Percentiles rank a stretch among this genome's conserved stretches.
phyloP scores from a whole-genome alignment of 2,888 invertebrate species.

The Diogma glabrata region DNA sequence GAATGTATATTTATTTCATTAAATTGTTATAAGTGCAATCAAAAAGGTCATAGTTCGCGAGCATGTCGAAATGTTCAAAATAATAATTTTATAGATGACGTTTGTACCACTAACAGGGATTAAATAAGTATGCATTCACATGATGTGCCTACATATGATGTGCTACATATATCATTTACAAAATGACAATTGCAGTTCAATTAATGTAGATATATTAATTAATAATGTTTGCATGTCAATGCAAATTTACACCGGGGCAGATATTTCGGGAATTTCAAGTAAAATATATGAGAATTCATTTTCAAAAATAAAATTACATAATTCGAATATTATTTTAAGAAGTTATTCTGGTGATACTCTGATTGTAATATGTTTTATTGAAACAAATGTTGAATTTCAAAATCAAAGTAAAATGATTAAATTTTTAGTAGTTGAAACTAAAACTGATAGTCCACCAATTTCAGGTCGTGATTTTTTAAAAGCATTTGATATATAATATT shows the following conservation, averaged over 20 bases:
- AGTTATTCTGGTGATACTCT: not conserved
- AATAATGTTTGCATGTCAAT: too few relatives aligned
- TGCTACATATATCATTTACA: too few relatives aligned
- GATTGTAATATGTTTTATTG: not conserved
- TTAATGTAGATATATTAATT: too few relatives aligned
- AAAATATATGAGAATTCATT: not conserved
- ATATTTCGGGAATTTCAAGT: not conserved
- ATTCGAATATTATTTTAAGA: not conserved
- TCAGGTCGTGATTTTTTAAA: too few relatives aligned
- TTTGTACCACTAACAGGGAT: too few relatives aligned
- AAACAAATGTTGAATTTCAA: not conserved
- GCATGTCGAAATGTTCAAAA: not conserved
- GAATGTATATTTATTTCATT: not conserved
- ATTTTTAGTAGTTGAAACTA: not conserved
- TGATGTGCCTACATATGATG: too few relatives aligned
- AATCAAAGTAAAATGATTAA: not conserved
- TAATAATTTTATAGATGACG: too few relatives aligned
- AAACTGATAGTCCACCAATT: too few relatives aligned
- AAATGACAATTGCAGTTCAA: too few relatives aligned
- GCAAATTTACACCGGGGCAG: too few relatives aligned
- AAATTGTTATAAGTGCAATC: not conserved
- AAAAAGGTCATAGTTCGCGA: not conserved
- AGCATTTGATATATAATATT: too few relatives aligned
- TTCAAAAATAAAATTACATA: not conserved
- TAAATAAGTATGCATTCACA: too few relatives aligned